Percentiles rank a stretch among this genome's conserved stretches.
These are phyloP conservation scores for Callinectes sapidus DNA, from an alignment of 2,888 invertebrate genomes.

Conservation along the genomic window DNA sequence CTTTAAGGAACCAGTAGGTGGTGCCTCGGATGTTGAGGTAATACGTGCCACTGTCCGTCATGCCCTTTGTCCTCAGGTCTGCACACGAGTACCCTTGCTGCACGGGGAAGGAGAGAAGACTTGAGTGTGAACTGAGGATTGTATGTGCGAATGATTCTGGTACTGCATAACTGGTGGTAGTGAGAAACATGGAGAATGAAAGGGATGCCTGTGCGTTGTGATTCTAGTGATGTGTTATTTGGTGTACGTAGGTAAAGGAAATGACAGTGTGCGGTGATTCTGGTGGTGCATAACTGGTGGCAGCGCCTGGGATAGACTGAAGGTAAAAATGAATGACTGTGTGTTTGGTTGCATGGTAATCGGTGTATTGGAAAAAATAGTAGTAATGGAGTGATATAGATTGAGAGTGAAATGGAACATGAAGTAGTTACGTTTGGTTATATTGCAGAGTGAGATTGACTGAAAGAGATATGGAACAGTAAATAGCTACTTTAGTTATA, in stretches of 20 bases:
- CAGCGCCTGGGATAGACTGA: not conserved
- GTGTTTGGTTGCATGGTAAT: too few species aligned
- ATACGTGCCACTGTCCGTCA: conserved; percentile 91
- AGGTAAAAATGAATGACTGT: too few species aligned
- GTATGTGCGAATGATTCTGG: not conserved
- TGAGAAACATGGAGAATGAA: not conserved
- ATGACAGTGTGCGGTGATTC: not conserved
- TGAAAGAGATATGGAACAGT: not conserved
- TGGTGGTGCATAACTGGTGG: not conserved
- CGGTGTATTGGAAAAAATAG: too few species aligned
- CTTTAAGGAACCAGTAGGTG: conserved; percentile 94
- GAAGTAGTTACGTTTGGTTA: too few species aligned
- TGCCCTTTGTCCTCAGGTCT: conserved; percentile 89
- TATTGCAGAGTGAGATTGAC: too few species aligned
- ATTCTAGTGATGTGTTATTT: too few species aligned
- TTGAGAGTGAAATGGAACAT: too few species aligned
- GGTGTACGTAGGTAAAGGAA: not conserved
- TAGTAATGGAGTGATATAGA: too few species aligned
- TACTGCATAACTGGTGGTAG: not conserved
- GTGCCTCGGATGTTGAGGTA: conserved; percentile 93
- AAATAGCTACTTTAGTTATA: not conserved
- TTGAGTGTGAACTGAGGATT: not conserved
- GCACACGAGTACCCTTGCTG: conserved; percentile 90
- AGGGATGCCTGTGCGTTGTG: not conserved
- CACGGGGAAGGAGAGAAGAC: not conserved